Conservation (phyloP, 2,113 vertebrate genomes). For the Neotoma lepida region DNA sequence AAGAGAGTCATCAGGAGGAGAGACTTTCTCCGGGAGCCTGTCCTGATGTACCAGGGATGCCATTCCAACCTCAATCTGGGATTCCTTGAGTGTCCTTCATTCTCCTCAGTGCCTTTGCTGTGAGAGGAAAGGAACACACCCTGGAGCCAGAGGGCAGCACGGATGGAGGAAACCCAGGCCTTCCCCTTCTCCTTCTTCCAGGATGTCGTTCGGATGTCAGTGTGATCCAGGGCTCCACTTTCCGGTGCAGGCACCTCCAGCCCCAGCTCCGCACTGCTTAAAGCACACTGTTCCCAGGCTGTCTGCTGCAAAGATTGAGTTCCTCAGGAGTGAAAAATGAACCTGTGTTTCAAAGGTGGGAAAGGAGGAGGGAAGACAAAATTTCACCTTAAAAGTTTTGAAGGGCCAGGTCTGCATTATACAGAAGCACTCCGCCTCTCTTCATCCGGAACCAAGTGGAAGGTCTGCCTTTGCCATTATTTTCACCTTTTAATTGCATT, state of each 20-base stretch:
- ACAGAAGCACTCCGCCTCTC: no score
- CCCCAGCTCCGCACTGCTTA: not conserved
- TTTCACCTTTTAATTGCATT: not conserved
- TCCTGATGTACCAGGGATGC: not conserved
- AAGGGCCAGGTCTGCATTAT: not conserved
- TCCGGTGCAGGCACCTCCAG: not conserved
- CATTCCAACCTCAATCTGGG: not conserved
- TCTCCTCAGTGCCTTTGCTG: not conserved
- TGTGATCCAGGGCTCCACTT: not conserved
- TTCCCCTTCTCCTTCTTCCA: not conserved
- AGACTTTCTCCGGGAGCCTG: not conserved
- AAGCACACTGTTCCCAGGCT: not conserved
- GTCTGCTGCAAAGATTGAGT: fast-evolving
- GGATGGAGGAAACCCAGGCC: not conserved
- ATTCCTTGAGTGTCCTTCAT: not conserved
- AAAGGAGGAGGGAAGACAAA: not conserved
- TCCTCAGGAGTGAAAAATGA: constrained; percentile 39
- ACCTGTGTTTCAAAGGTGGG: not conserved
- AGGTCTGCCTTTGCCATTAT: not conserved
- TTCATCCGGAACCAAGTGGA: not conserved
- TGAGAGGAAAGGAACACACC: not conserved
- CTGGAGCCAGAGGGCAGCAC: not conserved
- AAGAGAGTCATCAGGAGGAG: not conserved
- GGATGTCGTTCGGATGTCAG: not conserved
- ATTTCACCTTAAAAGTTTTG: not conserved